Base-by-base conservation (phyloP, 2,113 vertebrate species). In the Stictonetta naevosa region DNA sequence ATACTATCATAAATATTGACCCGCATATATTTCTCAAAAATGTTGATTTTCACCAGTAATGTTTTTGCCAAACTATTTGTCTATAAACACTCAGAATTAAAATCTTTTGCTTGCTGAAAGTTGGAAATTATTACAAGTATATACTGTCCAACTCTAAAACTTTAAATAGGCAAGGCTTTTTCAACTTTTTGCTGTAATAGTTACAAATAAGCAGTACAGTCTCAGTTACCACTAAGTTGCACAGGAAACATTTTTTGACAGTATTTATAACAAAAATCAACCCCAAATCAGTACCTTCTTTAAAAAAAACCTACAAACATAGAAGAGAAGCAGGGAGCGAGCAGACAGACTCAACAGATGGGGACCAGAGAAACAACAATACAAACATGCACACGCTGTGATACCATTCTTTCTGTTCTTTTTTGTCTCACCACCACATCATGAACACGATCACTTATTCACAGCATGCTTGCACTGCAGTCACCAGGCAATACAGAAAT, bases 351-450 rank as follows among this genome's bases (percentile, higher is more conserved):
- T 0, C 52, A 63, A 76, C 48, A 75, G 44, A 62, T 48, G 28
- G 29, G 63, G 34, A 93, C 85, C 79, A 4, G 19, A 85, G 78
- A 89, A 92, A 55, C 8, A 77, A 11, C 59, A 78, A 42, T 22
- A 60, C 28, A 52, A 64, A 52, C 3, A 3, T 5, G 29, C 62
- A 58, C 75, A 36, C 40, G 64, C 74, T 8, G 34, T 76, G 87
- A 74, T 12, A 77, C 31, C 88, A 18, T 71, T 88, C 53, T 71
- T 69, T 36, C 44, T 48, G 62, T 22, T 53, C 22, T 59, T 83
- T 64, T 62, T 16, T 4, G 3, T 26, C 48, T 34, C 66, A 55
- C 23, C 1, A 0, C 7, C 63, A 44, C 7, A 11, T 48, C 0
- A 8, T 28, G 22, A 88, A 52, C 48, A 36, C 59, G 33, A 29